A percentile compares a stretch with the other conserved stretches of the same genome.
phyloP scores from a whole-genome alignment of 2,797 vertebrate genomes.

The Typhlichthys eigenmanni region DNA sequence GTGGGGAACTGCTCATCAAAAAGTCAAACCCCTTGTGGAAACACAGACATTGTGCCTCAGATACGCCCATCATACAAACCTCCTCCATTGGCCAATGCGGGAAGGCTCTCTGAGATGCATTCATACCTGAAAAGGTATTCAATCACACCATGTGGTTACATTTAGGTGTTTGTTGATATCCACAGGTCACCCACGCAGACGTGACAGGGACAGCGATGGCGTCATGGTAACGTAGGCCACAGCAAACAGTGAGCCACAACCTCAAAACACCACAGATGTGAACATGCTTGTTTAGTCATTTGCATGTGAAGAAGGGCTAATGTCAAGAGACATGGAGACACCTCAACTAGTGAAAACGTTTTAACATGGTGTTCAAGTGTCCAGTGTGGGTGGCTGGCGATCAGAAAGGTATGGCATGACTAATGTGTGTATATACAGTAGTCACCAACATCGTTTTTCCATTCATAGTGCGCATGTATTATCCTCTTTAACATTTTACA shows the following conservation, averaged over 20 bases:
- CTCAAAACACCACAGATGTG: background rate
- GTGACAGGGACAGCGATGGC: conserved; percentile 23
- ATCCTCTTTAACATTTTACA: conserved; percentile 36
- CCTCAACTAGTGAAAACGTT: conserved; percentile 2
- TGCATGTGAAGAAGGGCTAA: background rate
- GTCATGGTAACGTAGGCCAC: background rate
- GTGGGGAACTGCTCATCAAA: conserved; percentile 31
- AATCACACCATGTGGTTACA: conserved; percentile 26
- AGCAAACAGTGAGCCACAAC: background rate
- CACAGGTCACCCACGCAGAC: conserved; percentile 9
- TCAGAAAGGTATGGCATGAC: conserved; percentile 28
- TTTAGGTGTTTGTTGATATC: conserved; percentile 38
- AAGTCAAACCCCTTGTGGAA: conserved; percentile 30
- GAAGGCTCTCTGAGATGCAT: background rate
- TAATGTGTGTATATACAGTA: conserved; percentile 25
- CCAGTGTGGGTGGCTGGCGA: conserved; percentile 23
- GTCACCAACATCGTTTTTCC: conserved; percentile 19
- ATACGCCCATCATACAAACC: conserved; percentile 9
- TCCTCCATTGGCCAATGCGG: conserved; percentile 21
- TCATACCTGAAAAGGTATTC: conserved; percentile 16
- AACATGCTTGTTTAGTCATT: background rate
- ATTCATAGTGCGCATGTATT: conserved; percentile 17
- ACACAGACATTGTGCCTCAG: conserved; percentile 18
- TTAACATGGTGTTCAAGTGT: conserved; percentile 31
- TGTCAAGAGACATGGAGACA: conserved; percentile 6